Evolutionary conservation across 92 coral and sea anemone genomes (phyloP).

Genomic region (Montipora capitata): DNA sequence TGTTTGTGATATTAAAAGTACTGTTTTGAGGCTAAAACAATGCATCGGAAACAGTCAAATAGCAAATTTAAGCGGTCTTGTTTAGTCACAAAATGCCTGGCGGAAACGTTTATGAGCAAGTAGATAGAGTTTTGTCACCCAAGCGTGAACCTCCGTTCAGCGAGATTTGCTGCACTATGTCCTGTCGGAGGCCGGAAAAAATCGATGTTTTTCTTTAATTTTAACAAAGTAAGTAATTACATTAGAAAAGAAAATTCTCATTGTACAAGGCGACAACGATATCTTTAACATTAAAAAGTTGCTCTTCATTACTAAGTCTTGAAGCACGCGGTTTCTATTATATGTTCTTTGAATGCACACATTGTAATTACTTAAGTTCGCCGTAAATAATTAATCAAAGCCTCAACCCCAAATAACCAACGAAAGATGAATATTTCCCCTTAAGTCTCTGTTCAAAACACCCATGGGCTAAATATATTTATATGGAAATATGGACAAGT

Average conservation of each 20-base stretch:
- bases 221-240: constrained; percentile 67
- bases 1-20: constrained; percentile 69
- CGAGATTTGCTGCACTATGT: constrained; percentile 52
- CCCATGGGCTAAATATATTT: constrained; percentile 74
- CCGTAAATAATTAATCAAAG: constrained; percentile 86
- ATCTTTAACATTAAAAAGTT: constrained; percentile 51
- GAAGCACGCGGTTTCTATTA: constrained; percentile 87
- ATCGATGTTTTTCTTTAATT: constrained; percentile 12
- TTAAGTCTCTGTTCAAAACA: constrained; percentile 85
- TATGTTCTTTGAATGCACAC: constrained; percentile 78
- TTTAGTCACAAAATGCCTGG: constrained; percentile 67
- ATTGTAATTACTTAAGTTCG: constrained; percentile 93
- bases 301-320: constrained; percentile 71
- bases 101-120: constrained; percentile 64
- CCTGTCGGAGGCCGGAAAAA: not conserved
- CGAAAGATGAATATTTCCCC: constrained; percentile 78
- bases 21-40: constrained; percentile 75
- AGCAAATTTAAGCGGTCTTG: constrained; percentile 62
- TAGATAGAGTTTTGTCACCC: constrained; percentile 71
- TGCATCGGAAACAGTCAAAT: constrained; percentile 70
- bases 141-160: constrained; percentile 64
- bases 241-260: constrained; percentile 59
- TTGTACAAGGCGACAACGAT: constrained; percentile 65
- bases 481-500: constrained; percentile 43
- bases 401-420: constrained; percentile 82